A percentile compares a stretch with the other conserved stretches of the same genome.
Evolutionary conservation across 2,113 vertebrate genomes (phyloP).

Genomic region (Rutilus rutilus): DNA sequence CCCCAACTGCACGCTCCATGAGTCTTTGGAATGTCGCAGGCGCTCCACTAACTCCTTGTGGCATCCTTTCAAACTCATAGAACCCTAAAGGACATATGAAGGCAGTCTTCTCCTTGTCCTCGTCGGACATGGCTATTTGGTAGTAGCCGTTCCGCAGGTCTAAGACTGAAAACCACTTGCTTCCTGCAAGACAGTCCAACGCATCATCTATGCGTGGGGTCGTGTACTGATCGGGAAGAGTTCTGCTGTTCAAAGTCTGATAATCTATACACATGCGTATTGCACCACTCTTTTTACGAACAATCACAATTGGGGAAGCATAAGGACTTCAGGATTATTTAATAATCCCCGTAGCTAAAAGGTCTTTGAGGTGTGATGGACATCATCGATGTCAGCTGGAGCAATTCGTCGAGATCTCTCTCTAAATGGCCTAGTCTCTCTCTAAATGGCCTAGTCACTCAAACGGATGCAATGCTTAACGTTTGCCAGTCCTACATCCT

Average conservation of each 20-base stretch:
- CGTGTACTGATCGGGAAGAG: constrained; percentile 29
- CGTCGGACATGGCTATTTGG: neutral
- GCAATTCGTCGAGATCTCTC: neutral
- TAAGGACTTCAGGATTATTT: neutral
- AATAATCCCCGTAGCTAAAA: neutral
- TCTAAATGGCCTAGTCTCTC: neutral
- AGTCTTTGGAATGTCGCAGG: neutral
- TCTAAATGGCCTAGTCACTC: neutral
- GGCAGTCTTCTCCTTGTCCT: neutral
- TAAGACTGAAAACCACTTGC: too few relatives aligned
- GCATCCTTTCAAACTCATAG: constrained; percentile 27
- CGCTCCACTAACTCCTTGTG: neutral
- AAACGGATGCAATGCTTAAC: neutral
- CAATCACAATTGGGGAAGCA: neutral
- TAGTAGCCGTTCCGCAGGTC: neutral
- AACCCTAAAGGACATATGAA: neutral
- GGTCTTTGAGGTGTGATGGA: neutral
- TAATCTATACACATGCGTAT: constrained; percentile 32
- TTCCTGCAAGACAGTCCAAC: too few relatives aligned
- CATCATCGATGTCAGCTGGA: constrained; percentile 14
- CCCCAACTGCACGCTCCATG: neutral
- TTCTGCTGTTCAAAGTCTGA: neutral
- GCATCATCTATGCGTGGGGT: too few relatives aligned
- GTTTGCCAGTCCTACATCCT: neutral
- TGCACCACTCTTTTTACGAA: neutral